Percentiles rank a stretch among this genome's conserved stretches.
Conservation (phyloP, 2,888 invertebrate species). For the Andrena bicolor region DNA sequence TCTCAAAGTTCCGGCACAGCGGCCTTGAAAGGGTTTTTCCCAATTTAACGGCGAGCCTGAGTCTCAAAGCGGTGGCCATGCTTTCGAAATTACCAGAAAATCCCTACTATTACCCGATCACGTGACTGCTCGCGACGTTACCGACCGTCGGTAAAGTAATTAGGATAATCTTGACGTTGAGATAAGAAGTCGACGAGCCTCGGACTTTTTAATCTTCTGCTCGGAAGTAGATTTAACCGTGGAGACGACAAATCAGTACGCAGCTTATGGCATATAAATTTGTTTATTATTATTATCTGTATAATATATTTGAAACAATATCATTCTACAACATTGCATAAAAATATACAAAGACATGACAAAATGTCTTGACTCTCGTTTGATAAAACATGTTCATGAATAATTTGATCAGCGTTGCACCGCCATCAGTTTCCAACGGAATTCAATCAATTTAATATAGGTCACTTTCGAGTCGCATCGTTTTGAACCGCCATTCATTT, state of each 20-base stretch:
- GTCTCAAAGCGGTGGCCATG: constrained; percentile 78
- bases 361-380: constrained; percentile 85
- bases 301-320: constrained; percentile 85
- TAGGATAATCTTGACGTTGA: not conserved
- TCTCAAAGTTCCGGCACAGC: constrained; percentile 64
- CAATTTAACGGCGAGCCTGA: constrained; percentile 75
- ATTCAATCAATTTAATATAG: constrained; percentile 66
- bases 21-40: constrained; percentile 75
- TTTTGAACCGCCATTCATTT: constrained; percentile 59
- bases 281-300: constrained; percentile 85
- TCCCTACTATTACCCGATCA: not conserved
- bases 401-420: constrained; percentile 65
- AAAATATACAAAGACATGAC: constrained; percentile 85
- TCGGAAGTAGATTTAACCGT: not conserved
- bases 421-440: constrained; percentile 59
- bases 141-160: not conserved
- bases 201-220: not conserved
- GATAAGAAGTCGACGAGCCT: not conserved
- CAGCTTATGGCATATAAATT: constrained; percentile 82
- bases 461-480: constrained; percentile 60
- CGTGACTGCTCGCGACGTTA: not conserved
- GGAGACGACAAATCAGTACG: not conserved
- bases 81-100: constrained; percentile 48
- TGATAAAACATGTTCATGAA: constrained; percentile 84
- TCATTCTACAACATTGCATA: constrained; percentile 85